Base-by-base conservation (phyloP, 1,140 invertebrate genomes). In the Goniozus legneri region DNA sequence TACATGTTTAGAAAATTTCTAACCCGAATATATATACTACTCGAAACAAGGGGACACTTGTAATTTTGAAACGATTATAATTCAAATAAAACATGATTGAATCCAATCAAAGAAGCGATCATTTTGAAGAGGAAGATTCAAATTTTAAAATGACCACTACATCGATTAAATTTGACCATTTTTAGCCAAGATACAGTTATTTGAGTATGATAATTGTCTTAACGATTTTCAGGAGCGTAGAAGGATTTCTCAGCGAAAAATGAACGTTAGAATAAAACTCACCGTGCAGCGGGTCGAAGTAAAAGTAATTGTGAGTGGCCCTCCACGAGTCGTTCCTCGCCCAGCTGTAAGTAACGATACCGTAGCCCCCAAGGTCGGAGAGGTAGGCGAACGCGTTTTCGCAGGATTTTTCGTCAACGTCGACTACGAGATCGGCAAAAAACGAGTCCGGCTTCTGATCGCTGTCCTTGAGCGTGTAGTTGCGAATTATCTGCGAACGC, bases 291-390 rank as follows among this genome's bases (percentile, higher is more conserved):
- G 88, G 87, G 64, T 91, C 87, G 41, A 89, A 88, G 68, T 87
- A 79, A 80, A 91, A 90, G 71, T 82, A 91, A 63, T 89, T 86
- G 59, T 91, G 87, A 46, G 82, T 73, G 2, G 90, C 79, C 18
- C 87, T 78, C 82, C 86, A 90, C 0, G 87, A 88, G 44, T 85
- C 81, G 54, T 90, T 81, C 12, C 84, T 77, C 31, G 82, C 80
- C 52, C 83, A 77, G 30, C 82, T 85, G 62, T 89, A 91, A 1
- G 90, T 87, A 0, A 90, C 80, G 1, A 91, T 62, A 10, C 84
- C 85, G 56, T 87, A 87, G 8, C 73, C 84, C 3, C 82, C 82
- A 2, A 90, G 67, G 64, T 91, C 88, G 1, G 88, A 84, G 4
- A 88, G 66, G 53, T 91, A 91, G 0, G 85, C 85, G 54, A 80